A percentile compares a stretch with the other conserved stretches of the same genome.
Evolutionary conservation across 2,113 vertebrate species (phyloP).

Genomic region (Phylloscopus trochilus): DNA sequence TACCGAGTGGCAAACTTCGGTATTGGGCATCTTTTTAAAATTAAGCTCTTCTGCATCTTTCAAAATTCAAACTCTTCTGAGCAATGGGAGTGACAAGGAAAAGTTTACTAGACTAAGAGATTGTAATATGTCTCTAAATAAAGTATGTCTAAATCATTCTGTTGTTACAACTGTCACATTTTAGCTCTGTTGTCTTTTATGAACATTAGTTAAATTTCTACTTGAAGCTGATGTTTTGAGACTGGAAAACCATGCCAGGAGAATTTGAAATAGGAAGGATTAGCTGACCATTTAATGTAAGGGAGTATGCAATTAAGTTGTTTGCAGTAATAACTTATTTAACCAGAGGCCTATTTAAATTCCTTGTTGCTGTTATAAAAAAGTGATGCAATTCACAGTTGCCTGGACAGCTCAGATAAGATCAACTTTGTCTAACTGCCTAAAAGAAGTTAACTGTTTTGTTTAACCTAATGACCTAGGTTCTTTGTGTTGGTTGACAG

Average conservation of each 20-base stretch:
- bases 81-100: not conserved
- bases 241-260: not conserved
- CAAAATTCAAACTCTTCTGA: not conserved
- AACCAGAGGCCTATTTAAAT: not conserved
- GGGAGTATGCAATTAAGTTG: not conserved
- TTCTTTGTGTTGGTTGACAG: not conserved
- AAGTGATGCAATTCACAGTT: not conserved
- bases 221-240: not conserved
- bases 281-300: not conserved
- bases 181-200: not conserved
- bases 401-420: not conserved
- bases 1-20: not conserved
- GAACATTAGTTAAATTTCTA: not conserved
- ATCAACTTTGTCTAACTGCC: not conserved
- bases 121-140: not conserved
- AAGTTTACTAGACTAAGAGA: not conserved
- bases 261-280: not conserved
- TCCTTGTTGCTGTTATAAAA: not conserved
- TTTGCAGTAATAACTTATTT: slow-evolving; percentile 20
- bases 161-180: not conserved
- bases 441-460: slow-evolving; percentile 10
- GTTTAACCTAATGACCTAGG: not conserved
- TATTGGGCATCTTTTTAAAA: slow-evolving; percentile 6
- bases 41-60: not conserved
- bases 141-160: not conserved